A percentile compares a stretch with the other conserved stretches of the same genome.
These are phyloP conservation scores for Synaphobranchus kaupii DNA, from an alignment of 2,797 vertebrate species.

Conservation along the genomic window DNA sequence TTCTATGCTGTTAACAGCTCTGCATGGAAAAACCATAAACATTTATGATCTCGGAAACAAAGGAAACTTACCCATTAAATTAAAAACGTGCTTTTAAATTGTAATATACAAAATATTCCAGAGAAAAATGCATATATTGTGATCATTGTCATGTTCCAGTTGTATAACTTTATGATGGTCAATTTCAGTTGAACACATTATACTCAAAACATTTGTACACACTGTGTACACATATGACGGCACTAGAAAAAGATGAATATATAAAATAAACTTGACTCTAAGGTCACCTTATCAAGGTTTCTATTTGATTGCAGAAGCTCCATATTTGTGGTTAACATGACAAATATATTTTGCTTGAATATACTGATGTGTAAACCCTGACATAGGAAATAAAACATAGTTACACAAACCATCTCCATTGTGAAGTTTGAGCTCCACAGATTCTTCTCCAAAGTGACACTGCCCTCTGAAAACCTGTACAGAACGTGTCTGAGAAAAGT, in stretches of 20 bases:
- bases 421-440: slow-evolving; percentile 30
- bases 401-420: slow-evolving; percentile 55
- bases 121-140: not conserved
- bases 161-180: too few species aligned
- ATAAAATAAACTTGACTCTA: too few species aligned
- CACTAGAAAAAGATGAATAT: too few species aligned
- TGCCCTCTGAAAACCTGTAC: slow-evolving; percentile 3
- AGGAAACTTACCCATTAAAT: not conserved
- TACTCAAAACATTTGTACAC: not conserved
- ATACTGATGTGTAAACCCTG: not conserved
- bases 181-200: not conserved
- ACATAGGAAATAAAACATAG: not conserved
- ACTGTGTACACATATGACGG: not conserved
- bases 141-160: not conserved
- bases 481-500: slow-evolving; percentile 41
- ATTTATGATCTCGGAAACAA: not conserved
- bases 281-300: not conserved
- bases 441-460: slow-evolving; percentile 32
- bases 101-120: not conserved
- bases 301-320: not conserved
- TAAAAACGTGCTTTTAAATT: not conserved
- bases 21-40: not conserved
- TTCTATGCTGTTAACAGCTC: not conserved
- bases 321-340: not conserved
- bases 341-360: not conserved